Percentiles rank a stretch among this genome's conserved stretches.
phyloP scores from a whole-genome alignment of 2,888 invertebrate genomes.

The Tetramorium bicarinatum region DNA sequence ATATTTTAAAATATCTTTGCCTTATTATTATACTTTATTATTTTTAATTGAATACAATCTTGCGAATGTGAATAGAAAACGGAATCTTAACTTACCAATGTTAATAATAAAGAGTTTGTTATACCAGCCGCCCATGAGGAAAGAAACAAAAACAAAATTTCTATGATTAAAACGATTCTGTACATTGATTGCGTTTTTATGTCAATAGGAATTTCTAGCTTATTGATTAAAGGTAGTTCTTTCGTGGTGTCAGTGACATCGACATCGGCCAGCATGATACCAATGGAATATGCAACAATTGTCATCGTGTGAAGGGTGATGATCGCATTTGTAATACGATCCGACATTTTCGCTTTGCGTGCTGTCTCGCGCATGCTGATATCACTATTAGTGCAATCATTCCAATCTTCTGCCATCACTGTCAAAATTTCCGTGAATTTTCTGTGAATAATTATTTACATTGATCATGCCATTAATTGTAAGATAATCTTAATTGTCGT shows the following conservation, averaged over 20 bases:
- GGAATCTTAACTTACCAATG: conserved; percentile 53
- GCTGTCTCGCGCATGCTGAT: conserved; percentile 19
- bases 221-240: conserved; percentile 25
- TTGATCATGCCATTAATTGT: background rate
- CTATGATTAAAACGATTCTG: conserved; percentile 41
- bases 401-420: conserved; percentile 61
- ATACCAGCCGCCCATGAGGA: conserved; percentile 38
- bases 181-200: conserved; percentile 36
- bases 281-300: conserved; percentile 22
- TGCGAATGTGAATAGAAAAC: background rate
- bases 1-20: background rate
- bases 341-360: conserved; percentile 44
- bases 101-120: conserved; percentile 54
- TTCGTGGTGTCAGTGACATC: background rate
- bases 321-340: conserved; percentile 41
- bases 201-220: conserved; percentile 60
- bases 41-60: conserved; percentile 1
- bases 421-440: conserved; percentile 49
- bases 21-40: background rate
- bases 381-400: conserved; percentile 46
- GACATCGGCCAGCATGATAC: conserved; percentile 7
- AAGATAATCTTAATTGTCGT: background rate
- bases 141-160: conserved; percentile 47
- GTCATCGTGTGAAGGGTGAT: conserved; percentile 1
- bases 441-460: conserved; percentile 43